These are phyloP conservation scores for Sinocyclocheilus maitianheensis DNA, from an alignment of 2,113 vertebrate species.

Conservation along the genomic window DNA sequence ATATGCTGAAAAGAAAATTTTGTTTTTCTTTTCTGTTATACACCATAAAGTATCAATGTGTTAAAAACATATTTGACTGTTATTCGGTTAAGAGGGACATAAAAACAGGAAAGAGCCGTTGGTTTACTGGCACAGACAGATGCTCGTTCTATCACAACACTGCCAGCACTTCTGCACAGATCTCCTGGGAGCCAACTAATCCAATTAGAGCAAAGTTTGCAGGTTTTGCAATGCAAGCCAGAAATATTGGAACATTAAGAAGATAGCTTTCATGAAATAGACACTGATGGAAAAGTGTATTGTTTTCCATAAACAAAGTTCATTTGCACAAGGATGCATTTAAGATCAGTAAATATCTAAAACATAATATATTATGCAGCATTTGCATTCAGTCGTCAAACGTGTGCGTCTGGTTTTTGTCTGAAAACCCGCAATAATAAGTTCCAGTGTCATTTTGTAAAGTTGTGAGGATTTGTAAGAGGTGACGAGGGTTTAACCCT, in stretches of 20 bases:
- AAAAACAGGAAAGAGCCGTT: slow-evolving; percentile 62
- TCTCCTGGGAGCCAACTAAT: slow-evolving; percentile 31
- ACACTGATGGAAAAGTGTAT: background rate
- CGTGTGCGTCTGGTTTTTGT: background rate
- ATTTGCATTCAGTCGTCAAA: background rate
- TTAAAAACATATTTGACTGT: slow-evolving; percentile 58
- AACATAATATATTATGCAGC: background rate
- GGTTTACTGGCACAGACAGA: slow-evolving; percentile 43
- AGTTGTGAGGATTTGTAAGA: slow-evolving; percentile 46
- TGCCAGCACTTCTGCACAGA: slow-evolving; percentile 46
- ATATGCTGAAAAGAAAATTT: background rate
- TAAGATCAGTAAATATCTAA: background rate
- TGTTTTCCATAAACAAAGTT: background rate
- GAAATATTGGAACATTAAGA: background rate
- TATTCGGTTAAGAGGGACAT: slow-evolving; percentile 54
- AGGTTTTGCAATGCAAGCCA: slow-evolving; percentile 1
- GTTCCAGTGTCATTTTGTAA: slow-evolving; percentile 49
- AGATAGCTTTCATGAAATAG: background rate
- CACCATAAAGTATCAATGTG: background rate
- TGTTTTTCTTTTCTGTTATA: background rate
- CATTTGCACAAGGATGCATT: background rate
- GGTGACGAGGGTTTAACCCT: background rate
- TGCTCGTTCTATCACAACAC: slow-evolving; percentile 25
- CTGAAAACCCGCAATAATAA: slow-evolving; percentile 58
- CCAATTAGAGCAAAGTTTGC: slow-evolving; percentile 15